These are phyloP conservation scores for Monodelphis domestica DNA, from an alignment of 2,797 vertebrate genomes.

Conservation along the genomic window DNA sequence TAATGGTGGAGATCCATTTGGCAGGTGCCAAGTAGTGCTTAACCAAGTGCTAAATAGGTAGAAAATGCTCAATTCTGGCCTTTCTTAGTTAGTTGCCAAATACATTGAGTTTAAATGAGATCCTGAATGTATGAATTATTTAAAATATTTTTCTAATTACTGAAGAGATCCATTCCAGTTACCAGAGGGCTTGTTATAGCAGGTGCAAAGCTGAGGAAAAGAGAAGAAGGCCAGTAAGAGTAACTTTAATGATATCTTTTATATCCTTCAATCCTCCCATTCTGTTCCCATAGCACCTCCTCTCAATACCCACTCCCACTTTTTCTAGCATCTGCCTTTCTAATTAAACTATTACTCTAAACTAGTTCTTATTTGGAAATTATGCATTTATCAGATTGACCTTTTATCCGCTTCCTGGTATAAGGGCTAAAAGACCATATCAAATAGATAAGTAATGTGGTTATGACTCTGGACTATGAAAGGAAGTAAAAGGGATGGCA, in stretches of 20 bases:
- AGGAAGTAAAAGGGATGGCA: background rate
- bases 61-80: constrained; percentile 14
- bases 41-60: constrained; percentile 74
- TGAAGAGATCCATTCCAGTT: background rate
- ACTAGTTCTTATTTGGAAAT: background rate
- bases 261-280: background rate
- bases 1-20: constrained; percentile 62
- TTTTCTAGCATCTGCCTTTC: constrained; percentile 33
- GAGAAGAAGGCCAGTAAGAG: background rate
- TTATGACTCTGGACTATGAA: background rate
- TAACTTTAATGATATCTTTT: background rate
- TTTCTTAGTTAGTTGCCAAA: constrained; percentile 58
- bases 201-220: background rate
- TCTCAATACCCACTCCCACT: background rate
- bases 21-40: constrained; percentile 65
- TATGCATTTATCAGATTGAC: background rate
- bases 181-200: background rate
- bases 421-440: background rate
- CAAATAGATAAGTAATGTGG: constrained; percentile 1
- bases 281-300: background rate
- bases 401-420: background rate
- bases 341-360: constrained; percentile 19
- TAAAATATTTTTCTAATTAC: constrained; percentile 53
- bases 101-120: constrained; percentile 48
- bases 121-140: constrained; percentile 49